A percentile compares a stretch with the other conserved stretches of the same genome.
These are phyloP conservation scores for Albula goreensis DNA, from an alignment of 2,113 vertebrate genomes.

Conservation along the genomic window DNA sequence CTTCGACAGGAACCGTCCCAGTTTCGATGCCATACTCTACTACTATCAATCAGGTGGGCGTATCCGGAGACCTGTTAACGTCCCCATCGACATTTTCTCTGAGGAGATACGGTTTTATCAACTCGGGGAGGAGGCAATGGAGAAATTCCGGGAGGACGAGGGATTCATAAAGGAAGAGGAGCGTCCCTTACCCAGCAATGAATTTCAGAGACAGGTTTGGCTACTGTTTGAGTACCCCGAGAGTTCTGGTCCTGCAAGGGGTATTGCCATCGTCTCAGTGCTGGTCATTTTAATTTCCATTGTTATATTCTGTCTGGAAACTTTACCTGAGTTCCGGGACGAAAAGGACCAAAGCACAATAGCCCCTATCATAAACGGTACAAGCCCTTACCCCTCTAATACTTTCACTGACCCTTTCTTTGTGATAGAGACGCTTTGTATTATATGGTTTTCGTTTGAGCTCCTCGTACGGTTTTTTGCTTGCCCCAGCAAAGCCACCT, in stretches of 20 bases:
- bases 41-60: constrained; percentile 97
- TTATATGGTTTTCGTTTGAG: constrained; percentile 99
- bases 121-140: constrained; percentile 94
- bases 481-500: constrained; percentile 92
- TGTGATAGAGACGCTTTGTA: constrained; percentile 95
- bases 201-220: constrained; percentile 97
- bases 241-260: constrained; percentile 91
- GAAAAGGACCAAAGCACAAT: constrained; percentile 75
- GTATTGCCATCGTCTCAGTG: constrained; percentile 95
- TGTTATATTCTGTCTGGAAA: constrained; percentile 97
- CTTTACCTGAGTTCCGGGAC: constrained; percentile 91
- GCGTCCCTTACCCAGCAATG: constrained; percentile 82
- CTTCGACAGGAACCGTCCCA: constrained; percentile 94
- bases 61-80: constrained; percentile 92
- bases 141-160: constrained; percentile 96
- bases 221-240: constrained; percentile 96
- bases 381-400: constrained; percentile 54
- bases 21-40: constrained; percentile 98
- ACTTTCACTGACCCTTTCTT: constrained; percentile 94
- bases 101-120: constrained; percentile 98
- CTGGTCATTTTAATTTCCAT: constrained; percentile 97
- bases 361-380: constrained; percentile 64
- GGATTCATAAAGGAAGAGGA: constrained; percentile 98
- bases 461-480: constrained; percentile 92
- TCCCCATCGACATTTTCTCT: constrained; percentile 97